Base-by-base conservation (phyloP, 2,888 invertebrate species). In the Dolichopus griseipennis region DNA sequence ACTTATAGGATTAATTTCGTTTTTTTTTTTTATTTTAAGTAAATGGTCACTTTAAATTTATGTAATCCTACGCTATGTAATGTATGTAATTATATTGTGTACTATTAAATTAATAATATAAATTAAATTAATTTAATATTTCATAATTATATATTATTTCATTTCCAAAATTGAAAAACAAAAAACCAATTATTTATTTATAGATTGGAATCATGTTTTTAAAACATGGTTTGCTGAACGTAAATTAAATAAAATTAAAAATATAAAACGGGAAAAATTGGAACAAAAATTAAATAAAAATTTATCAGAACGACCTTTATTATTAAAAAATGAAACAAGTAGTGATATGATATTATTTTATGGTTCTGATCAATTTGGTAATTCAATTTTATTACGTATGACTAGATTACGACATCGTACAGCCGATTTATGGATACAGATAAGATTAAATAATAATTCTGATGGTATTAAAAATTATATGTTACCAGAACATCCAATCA, bases 401-500 rank as follows among this genome's bases (percentile, higher is more conserved):
- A 83, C 83, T 10, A 83, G 86, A 70, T 77, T 84, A 64, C 78
- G 81, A 37, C 83, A 83, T 68, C 78, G 84, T 27, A 73, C 83
- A n/a, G 81, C 82, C 0, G 89, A 90, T 79, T 78, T 86, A 0
- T 83, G 83, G 71, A 75, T 90, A 1, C 79, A 84, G 68, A 76
- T 90, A 20, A 70, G 76, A 27, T 71, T 83, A 12, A 72, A 75
- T 7, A 73, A 77, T 20, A 18, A 52, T 15, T 18, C 2, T 15
- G 52, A 15, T 52, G 18, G 18, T 52, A 52, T 18, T 18, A 52
- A 52, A 52, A 12, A 52, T 52, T 84, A 83, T 68, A 81, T 82
- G 65, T 78, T 84, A 68, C 85, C 85, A 41, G 85, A 83, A 71
- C 84, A 85, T 73, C 86, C 87, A 10, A 83, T 86, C 72, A 84